Conservation (phyloP, 2,113 vertebrate genomes). For the Protomyctophum bolini region DNA sequence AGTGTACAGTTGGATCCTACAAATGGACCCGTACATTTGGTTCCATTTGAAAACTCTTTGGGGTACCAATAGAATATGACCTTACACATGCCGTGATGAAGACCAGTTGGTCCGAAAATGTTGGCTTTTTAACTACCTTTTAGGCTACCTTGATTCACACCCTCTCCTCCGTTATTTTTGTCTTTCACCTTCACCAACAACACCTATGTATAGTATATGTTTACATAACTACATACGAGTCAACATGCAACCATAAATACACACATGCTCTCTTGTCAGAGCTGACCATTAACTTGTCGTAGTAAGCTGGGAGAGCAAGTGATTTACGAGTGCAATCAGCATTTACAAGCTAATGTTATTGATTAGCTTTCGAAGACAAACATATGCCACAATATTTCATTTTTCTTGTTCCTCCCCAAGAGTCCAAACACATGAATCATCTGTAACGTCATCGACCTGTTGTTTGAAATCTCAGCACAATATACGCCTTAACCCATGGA, state of each 20-base stretch:
- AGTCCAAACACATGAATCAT: slow-evolving; percentile 2
- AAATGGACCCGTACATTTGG: no score
- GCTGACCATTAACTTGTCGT: background rate
- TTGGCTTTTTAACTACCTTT: no score
- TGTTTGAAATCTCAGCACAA: no score
- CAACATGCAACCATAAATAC: background rate
- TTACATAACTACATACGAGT: slow-evolving; percentile 11
- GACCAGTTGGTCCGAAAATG: no score
- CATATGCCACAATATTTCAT: background rate
- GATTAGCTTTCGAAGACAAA: background rate
- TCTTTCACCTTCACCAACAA: background rate
- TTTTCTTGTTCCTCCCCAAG: background rate
- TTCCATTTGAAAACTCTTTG: no score
- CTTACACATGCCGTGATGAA: no score
- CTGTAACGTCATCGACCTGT: background rate
- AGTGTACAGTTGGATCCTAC: no score
- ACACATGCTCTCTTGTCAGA: no score
- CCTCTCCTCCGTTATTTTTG: background rate
- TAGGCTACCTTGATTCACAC: background rate
- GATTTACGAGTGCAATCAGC: background rate
- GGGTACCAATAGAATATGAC: no score
- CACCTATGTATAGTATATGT: slow-evolving; percentile 13
- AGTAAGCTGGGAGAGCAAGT: background rate
- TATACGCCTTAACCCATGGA: no score
- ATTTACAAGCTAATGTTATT: background rate